phyloP scores from a whole-genome alignment of 2,888 invertebrate species.

The Acleris holmiana region DNA sequence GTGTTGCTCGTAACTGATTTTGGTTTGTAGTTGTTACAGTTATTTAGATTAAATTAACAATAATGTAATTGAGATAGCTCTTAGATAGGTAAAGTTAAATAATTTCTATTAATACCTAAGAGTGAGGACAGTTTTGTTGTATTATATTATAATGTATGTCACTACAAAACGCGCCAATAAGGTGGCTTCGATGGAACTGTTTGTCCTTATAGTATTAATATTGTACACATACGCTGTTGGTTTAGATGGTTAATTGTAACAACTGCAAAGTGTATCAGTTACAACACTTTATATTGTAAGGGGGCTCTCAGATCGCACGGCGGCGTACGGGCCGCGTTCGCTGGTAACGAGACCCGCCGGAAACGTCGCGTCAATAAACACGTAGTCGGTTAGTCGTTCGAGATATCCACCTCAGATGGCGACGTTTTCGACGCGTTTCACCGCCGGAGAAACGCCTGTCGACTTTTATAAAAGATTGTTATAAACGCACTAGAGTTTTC shows the following conservation, averaged over 20 bases:
- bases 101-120: constrained; percentile 34
- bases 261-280: constrained; percentile 29
- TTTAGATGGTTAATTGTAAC: constrained; percentile 8
- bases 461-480: constrained; percentile 36
- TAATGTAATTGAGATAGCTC: constrained; percentile 22
- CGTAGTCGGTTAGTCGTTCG: too few species aligned
- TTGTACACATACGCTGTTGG: constrained; percentile 8
- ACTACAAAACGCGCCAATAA: not conserved
- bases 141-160: constrained; percentile 11
- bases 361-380: constrained; percentile 15
- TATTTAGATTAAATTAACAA: constrained; percentile 18
- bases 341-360: constrained; percentile 41
- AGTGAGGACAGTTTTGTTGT: constrained; percentile 17
- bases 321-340: constrained; percentile 55
- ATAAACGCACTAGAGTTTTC: constrained; percentile 57
- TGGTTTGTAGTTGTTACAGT: constrained; percentile 33
- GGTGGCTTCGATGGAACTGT: constrained; percentile 8
- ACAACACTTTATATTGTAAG: constrained; percentile 5
- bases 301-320: constrained; percentile 55
- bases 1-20: constrained; percentile 22
- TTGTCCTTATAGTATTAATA: constrained; percentile 21
- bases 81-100: constrained; percentile 24
- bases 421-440: constrained; percentile 48
- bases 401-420: constrained; percentile 1
- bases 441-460: constrained; percentile 27